Base-by-base conservation (phyloP, 2,888 invertebrate species). In the Dasysyrphus albostriatus region DNA sequence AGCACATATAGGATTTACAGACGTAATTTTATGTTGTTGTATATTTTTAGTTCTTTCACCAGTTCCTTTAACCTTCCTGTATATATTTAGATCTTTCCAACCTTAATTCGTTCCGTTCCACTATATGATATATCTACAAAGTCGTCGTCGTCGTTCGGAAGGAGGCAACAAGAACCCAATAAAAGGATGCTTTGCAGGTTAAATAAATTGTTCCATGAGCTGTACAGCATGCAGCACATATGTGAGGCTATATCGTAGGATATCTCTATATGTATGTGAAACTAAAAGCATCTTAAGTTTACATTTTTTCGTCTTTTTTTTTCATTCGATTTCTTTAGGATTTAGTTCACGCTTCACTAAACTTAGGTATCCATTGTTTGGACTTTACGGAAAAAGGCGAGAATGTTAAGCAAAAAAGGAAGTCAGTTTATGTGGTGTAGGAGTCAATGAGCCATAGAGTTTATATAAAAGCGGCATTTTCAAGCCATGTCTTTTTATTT, bases 21-120 rank as follows among this genome's bases (percentile, higher is more conserved):
- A 85, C 58, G 76, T 80, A 75, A 47, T 67, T 39, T 51, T 59
- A 49, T 51, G 29, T 42, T 49, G 32, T 34, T 69, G 49, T 81
- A 81, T 69, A 82, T 77, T 82, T 82, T 82, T 78, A 81, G 81
- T 76, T 77, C 54, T 76, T 72, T 76, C 65, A 81, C 54, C 72
- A 63, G 58, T 72, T 70, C 65, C 70, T 63, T 56, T 65, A 76
- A 70, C 63, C 51, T 67, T 67, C 16, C 24, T 39, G 14, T 3
- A 19, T 61, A 19, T 59, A 61, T 19, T 24, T 58, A 61, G 24
- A 59, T 49, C 8, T 37, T 54, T 54, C 39, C 54, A 49, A 29
- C 69, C 65, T 49, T 54, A 51, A 69, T 69, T 54, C 34, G 69
- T 69, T 69, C 39, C 72, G 34, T 58, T 37, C 19, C 47, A 39